These are phyloP conservation scores for Petrolisthes manimaculis DNA, from an alignment of 2,888 invertebrate species.

Conservation along the genomic window DNA sequence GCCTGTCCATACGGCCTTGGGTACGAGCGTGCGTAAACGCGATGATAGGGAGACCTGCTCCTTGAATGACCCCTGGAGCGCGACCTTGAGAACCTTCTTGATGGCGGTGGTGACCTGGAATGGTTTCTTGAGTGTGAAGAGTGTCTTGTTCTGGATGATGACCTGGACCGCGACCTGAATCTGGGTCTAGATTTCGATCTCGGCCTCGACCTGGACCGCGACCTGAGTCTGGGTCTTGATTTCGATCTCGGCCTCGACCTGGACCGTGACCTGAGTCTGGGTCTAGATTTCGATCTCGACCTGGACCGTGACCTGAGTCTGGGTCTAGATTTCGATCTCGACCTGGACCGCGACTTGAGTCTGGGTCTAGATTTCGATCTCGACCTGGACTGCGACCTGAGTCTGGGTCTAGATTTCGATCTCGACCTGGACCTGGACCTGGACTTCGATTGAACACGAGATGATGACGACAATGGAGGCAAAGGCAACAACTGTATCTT, in stretches of 20 bases:
- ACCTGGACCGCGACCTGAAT: background rate
- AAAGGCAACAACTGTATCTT: background rate
- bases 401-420: background rate
- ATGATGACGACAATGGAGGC: no score
- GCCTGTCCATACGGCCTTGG: no score
- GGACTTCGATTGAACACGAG: no score
- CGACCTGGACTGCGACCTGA: background rate
- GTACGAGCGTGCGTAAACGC: no score
- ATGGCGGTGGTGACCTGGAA: background rate
- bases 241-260: background rate
- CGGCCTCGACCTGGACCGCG: background rate
- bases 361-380: no score
- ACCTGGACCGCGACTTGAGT: no score
- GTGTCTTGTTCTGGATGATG: background rate
- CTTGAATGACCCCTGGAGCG: no score
- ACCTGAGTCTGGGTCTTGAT: conserved; percentile 4
- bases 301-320: no score
- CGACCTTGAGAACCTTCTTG: no score
- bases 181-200: conserved; percentile 2
- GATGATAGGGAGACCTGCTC: no score
- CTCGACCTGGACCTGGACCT: background rate
- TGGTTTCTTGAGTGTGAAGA: background rate
- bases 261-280: background rate
- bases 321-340: no score
- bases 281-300: background rate